Evolutionary conservation across 2,888 invertebrate genomes (phyloP).

Genomic region (Anarsia innoxiella): DNA sequence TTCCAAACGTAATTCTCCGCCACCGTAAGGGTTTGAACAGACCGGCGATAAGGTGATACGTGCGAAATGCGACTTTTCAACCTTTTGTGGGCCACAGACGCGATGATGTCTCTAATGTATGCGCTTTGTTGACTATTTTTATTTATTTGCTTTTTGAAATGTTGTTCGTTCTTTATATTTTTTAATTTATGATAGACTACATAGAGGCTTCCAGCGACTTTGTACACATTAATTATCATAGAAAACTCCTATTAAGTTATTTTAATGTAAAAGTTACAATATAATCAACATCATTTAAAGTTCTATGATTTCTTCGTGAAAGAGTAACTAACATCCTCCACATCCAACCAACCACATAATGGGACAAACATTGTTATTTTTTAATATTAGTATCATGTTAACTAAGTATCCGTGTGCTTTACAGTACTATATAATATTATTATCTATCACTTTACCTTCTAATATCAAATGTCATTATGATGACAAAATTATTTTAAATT

Average conservation of each 20-base stretch:
- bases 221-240: background rate
- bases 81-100: constrained; percentile 64
- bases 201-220: background rate
- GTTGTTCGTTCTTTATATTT: background rate
- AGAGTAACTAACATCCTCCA: no score
- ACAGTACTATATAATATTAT: no score
- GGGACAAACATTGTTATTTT: no score
- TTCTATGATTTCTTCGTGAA: no score
- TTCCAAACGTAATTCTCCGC: constrained; percentile 42
- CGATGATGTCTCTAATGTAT: constrained; percentile 67
- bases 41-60: constrained; percentile 63
- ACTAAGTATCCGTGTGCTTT: no score
- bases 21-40: constrained; percentile 65
- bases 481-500: no score
- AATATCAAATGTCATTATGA: no score
- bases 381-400: no score
- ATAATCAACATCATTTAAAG: background rate
- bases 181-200: background rate
- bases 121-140: constrained; percentile 58
- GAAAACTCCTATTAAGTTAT: background rate
- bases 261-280: background rate
- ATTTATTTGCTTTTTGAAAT: constrained; percentile 43
- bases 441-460: no score
- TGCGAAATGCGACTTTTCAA: constrained; percentile 70
- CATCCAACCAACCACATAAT: no score